Percentiles rank a stretch among this genome's conserved stretches.
These are phyloP conservation scores for Palaemon carinicauda DNA, from an alignment of 1,140 invertebrate genomes.

Conservation along the genomic window DNA sequence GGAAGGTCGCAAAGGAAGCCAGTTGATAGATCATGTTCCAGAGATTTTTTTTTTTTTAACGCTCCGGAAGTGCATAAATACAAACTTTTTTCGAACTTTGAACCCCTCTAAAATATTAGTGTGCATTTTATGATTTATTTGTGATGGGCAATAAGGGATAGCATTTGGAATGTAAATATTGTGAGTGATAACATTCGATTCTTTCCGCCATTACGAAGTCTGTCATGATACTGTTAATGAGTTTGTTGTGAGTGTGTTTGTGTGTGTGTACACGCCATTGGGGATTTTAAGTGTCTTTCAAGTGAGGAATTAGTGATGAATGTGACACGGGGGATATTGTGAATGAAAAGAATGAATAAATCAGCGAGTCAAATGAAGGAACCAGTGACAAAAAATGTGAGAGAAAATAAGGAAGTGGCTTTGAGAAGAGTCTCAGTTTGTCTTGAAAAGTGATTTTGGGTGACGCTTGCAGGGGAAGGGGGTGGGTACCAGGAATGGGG, in stretches of 20 bases:
- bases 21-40: constrained; percentile 36
- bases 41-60: constrained; percentile 37
- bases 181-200: constrained; percentile 10
- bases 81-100: constrained; percentile 4
- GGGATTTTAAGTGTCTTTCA: constrained; percentile 4
- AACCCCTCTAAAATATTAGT: no score
- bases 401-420: neutral
- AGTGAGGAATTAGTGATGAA: no score
- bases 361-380: neutral
- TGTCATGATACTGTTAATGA: constrained; percentile 59
- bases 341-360: neutral
- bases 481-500: neutral
- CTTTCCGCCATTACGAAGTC: constrained; percentile 57
- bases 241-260: constrained; percentile 50
- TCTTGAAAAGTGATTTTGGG: constrained; percentile 59
- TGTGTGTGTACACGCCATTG: constrained; percentile 23
- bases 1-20: constrained; percentile 9
- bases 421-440: constrained; percentile 49
- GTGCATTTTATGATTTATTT: no score
- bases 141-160: no score
- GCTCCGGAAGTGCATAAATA: constrained; percentile 23
- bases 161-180: neutral
- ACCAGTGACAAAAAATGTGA: neutral
- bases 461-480: constrained; percentile 52
- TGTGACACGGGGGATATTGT: neutral